Evolutionary conservation across 2,113 vertebrate species (phyloP).

Genomic region (Panurus biarmicus): DNA sequence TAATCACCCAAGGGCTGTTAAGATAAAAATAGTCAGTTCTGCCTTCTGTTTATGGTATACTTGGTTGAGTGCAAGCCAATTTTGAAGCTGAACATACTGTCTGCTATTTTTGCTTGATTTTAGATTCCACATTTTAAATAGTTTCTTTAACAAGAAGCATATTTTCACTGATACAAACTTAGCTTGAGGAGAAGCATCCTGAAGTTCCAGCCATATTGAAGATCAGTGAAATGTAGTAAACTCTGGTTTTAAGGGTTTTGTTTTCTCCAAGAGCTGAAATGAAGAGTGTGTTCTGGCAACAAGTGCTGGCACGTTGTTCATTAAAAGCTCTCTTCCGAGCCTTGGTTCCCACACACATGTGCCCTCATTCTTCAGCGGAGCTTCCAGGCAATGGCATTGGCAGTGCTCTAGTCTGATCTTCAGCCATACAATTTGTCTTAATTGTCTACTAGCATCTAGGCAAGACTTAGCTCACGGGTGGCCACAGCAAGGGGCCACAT

Average conservation of each 20-base stretch:
- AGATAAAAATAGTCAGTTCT: slow-evolving; percentile 77
- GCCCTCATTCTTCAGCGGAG: slow-evolving; percentile 57
- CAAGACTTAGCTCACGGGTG: slow-evolving; percentile 67
- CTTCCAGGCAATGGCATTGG: slow-evolving; percentile 65
- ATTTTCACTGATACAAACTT: slow-evolving; percentile 78
- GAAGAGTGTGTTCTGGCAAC: slow-evolving; percentile 71
- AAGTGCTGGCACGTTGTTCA: slow-evolving; percentile 58
- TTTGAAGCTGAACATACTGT: slow-evolving; percentile 78
- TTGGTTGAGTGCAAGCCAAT: slow-evolving; percentile 74
- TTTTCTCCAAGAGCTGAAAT: slow-evolving; percentile 71
- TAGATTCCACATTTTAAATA: slow-evolving; percentile 78
- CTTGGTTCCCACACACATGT: slow-evolving; percentile 50
- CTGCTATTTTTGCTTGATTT: slow-evolving; percentile 80
- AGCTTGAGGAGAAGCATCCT: slow-evolving; percentile 75
- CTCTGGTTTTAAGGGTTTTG: slow-evolving; percentile 73
- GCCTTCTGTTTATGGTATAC: slow-evolving; percentile 78
- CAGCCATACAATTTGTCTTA: slow-evolving; percentile 66
- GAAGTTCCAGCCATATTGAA: slow-evolving; percentile 76
- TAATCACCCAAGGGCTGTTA: slow-evolving; percentile 75
- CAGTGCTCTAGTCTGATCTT: slow-evolving; percentile 61
- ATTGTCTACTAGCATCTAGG: slow-evolving; percentile 57
- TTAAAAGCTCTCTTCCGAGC: slow-evolving; percentile 62
- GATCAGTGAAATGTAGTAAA: slow-evolving; percentile 74
- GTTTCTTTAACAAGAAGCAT: slow-evolving; percentile 78
- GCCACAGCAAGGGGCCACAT: slow-evolving; percentile 65